Conservation (phyloP, 1,140 invertebrate species). For the Ooceraea biroi region DNA sequence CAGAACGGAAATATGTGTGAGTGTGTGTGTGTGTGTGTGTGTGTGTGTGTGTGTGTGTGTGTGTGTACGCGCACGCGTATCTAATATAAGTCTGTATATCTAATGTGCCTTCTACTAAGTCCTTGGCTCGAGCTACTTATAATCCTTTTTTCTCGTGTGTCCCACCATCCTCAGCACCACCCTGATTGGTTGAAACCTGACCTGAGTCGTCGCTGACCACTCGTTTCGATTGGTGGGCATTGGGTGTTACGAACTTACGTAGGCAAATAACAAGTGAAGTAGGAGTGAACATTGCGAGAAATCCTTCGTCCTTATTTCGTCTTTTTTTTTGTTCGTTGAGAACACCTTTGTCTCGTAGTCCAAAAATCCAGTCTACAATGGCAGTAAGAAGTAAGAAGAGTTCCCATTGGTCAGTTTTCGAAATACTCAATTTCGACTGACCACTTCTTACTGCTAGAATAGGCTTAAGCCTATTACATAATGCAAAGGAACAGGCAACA, state of each 20-base stretch:
- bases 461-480: too few relatives aligned
- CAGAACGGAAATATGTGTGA: conserved; percentile 63
- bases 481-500: too few relatives aligned
- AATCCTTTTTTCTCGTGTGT: conserved; percentile 25
- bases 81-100: too few relatives aligned
- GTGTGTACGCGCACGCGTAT: too few relatives aligned
- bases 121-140: conserved; percentile 54
- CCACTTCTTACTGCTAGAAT: too few relatives aligned
- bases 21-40: too few relatives aligned
- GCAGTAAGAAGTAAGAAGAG: too few relatives aligned
- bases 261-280: conserved; percentile 37
- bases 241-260: conserved; percentile 9
- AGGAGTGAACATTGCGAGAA: conserved; percentile 33
- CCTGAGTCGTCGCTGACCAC: background rate
- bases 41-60: too few relatives aligned
- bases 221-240: conserved; percentile 38
- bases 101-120: conserved; percentile 35
- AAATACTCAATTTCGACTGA: too few relatives aligned
- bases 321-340: background rate
- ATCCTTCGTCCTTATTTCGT: background rate
- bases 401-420: too few relatives aligned
- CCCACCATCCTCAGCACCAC: conserved; percentile 24
- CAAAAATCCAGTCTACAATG: too few relatives aligned
- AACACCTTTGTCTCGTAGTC: background rate
- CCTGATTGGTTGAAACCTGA: conserved; percentile 36